Evolutionary conservation across 2,888 invertebrate species (phyloP), one percentile per base, ranked within the genome.

Genomic region (Homarus gammarus): DNA sequence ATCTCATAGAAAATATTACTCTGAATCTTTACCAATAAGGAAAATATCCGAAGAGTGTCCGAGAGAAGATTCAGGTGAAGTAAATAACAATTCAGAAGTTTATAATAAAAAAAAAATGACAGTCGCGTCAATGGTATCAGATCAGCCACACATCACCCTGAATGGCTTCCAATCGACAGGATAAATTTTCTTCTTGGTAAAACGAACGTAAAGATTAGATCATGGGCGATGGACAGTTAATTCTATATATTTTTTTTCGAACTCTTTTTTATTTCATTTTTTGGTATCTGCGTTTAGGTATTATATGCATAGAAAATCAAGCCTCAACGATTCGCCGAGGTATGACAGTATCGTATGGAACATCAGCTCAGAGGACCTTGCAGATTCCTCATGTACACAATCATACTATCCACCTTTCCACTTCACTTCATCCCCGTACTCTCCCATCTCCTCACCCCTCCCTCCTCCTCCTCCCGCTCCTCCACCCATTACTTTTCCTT

Each of bases 81-180:
- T 27, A 64, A 64, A 64, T 64, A n/a, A 64, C 27, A 64, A 64
- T 64, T 64, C 27, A 64, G 27, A 12, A 64, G 27, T 64, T 64
- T 27, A 64, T 27, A 44, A 44, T 8, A 27, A n/a, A n/a, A 64
- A 75, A 44, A 75, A 75, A 75, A 27, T 75, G 40, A 44, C 75
- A 75, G 44, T 75, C 75, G 40, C n/a, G 44, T 44, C 75, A 75
- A 75, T 44, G 75, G 44, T 75, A 75, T 75, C 40, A 22, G 75
- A 75, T 75, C 40, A n/a, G 31, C 75, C 75, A 44, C 44, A n/a
- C 22, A 33, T 75, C 75, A 75, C 75, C n/a, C 27, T 75, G 75
- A 75, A 75, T 75, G 44, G 75, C 40, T 75, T 40, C 75, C 75
- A 75, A 75, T 40, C 75, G 31, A n/a, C 75, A 44, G 44, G 44